Base-by-base conservation (phyloP, 2,113 vertebrate genomes). In the Sula dactylatra region DNA sequence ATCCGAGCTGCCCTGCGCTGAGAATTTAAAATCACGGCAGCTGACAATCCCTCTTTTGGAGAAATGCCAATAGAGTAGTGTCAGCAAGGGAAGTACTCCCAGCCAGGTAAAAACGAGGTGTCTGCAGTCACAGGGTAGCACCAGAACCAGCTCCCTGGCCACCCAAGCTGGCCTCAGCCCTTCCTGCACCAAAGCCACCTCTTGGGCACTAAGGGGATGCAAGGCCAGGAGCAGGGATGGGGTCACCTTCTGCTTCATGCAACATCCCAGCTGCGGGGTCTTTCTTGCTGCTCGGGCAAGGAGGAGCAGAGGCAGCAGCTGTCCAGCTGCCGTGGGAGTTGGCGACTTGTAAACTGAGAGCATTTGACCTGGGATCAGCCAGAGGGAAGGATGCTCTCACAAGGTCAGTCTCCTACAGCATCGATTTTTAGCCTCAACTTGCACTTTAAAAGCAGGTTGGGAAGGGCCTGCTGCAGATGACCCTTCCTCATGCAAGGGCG, bases 391-490 rank as follows among this genome's bases (percentile, higher is more conserved):
- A 78, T 1, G 18, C 7, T 93, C 47, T 56, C 38, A 31, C 52
- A 78, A 84, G 88, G 95, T 92, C 90, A 84, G 24, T 74, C 61
- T 96, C 82, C 44, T 86, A 64, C 50, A 86, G 72, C 80, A 93
- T 93, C 88, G 38, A 5, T 90, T 97, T 94, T 87, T 86, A 91
- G 58, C 62, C 62, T 69, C 3, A 4, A 29, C 50, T 91, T 45
- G 4, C 40, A 50, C 49, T 76, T 94, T 73, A 56, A 85, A 78
- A 94, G 82, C 22, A 40, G 25, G 25, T 16, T 44, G 34, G 42
- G 58, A 91, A 90, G 90, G 45, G 73, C 7, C 45, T 70, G 32
- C 14, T 70, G 42, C 49, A 65, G 78, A 58, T 9, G 1, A 20
- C 15, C 22, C 76, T 64, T 44, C 45, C 47, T 70, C 32, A 34